Evolutionary conservation across 2,888 invertebrate genomes (phyloP), one percentile per base, ranked within the genome.

Genomic region (Amphipyra tragopoginis): DNA sequence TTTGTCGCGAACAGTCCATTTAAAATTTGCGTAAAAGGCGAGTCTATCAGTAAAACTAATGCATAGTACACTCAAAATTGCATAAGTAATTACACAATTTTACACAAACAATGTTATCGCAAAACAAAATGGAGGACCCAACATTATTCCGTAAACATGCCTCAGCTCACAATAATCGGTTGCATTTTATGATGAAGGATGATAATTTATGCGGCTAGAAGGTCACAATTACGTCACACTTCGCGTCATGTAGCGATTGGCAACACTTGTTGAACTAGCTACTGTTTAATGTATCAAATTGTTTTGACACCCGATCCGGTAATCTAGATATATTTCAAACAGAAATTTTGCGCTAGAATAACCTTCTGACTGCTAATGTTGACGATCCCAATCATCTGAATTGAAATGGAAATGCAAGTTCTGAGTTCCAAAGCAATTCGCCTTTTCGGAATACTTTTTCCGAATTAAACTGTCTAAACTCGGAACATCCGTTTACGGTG

Each of bases 91-190:
- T 21, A 21, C 21, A 21, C 3, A 21, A 21, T 21, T 21, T 65
- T 66, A 73, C 45, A 56, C 47, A 68, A 75, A 83, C 79, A 80
- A 80, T 79, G 77, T 80, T 83, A 84, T 82, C 77, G 58, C 57
- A 55, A 71, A 64, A 72, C 69, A 72, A 75, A 75, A 72, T 69
- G 68, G 55, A 55, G 14, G 43, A 45, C 10, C 15, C n/a, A 43
- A 54, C 33, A 42, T 54, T 57, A 66, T 55, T 63, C 57, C 56
- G 65, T 42, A 44, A 59, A 63, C 53, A 51, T 29, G 50, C 47
- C 54, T 51, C 36, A 15, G 52, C 62, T 60, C 38, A 63, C 52
- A 53, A 54, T 55, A 66, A 64, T 67, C 61, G 51, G 56, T 59
- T 66, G 67, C 56, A 47, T 66, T 74, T 75, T 64, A 64, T 52